Evolutionary conservation across 2,888 invertebrate species (phyloP), one percentile per base, ranked within the genome.

Genomic region (Seladonia tumulorum): DNA sequence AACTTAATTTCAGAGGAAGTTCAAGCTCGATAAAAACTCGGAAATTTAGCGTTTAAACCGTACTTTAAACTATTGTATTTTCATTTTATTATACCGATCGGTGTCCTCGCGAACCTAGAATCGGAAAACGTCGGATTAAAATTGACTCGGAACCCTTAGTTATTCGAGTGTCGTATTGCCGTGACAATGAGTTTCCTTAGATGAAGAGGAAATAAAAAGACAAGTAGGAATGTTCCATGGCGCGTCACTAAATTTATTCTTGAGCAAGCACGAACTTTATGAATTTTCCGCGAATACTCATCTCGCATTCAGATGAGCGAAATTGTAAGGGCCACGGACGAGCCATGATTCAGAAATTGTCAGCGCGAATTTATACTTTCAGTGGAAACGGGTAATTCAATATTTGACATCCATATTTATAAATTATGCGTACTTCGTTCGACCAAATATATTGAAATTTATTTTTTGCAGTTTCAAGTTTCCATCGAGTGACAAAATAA

Each of bases 161-260:
- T 39, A 66, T 70, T 70, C 70, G 47, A 47, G 25, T n/a, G 53
- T 74, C 57, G 53, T 42, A 45, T 76, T 45, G 42, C 22, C 42
- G 25, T 45, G 63, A 70, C 29, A 70, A 63, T 71, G 45, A 71
- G 60, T n/a, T 39, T 63, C 39, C 68, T 39, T 49, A 10, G 22
- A 25, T 22, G 60, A 49, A 66, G 73, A 22, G 73, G 71, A 47
- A 18, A 47, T 49, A 35, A 71, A 76, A 75, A 45, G 71, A 76
- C 60, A 47, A 18, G 18, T 18, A 10, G 42, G 72, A 77, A 77
- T 25, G 74, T 47, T 42, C 66, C 45, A 42, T 29, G 73, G 57
- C 66, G 29, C 49, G 45, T 77, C 73, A 68, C 73, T 77, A 82
- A 82, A 82, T 82, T 82, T 82, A 82, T 82, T 82, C 78, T 68